Evolutionary conservation across 2,888 invertebrate genomes (phyloP), one percentile per base, ranked within the genome.

Genomic region (Drosophila sordidapex): DNA sequence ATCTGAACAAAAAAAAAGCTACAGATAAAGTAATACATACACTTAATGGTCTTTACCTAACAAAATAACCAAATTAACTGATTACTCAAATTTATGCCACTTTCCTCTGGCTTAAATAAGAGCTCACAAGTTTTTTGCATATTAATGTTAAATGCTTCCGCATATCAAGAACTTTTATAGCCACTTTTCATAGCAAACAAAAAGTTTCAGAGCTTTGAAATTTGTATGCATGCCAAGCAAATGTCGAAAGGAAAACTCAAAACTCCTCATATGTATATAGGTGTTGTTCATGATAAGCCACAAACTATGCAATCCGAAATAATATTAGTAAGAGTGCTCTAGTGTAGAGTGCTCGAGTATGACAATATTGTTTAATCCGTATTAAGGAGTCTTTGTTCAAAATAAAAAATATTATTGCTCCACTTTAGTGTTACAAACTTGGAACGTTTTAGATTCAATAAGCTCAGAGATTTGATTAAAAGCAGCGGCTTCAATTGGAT

Each of bases 141-240:
- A 61, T 70, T 61, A 63, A 76, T 63, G 38, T 43, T 58, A 33
- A 54, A 40, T 25, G 21, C 33, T 21, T 59, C 43, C 51, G 18
- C 38, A 70, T 46, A 46, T 69, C 56, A 69, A 49, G 38, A 63
- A 58, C 60, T 61, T 76, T 66, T 52, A 35, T 49, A 48, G 51
- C 25, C 27, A 29, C 27, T 35, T 60, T 57, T 35, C 29, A 48
- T 40, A 36, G 10, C 11, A 38, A 40, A 11, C 49, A 31, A 38
- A 35, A 52, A 64, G 21, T 67, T 63, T 51, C 0, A 36, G 6
- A 53, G 46, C 38, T 52, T 51, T 29, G 36, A 57, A 54, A 62
- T 69, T 65, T 66, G 43, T 25, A 38, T 65, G 59, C 53, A 43
- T 40, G 35, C 2, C 4, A 3, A 8, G 8, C 27, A 36, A 62